A percentile compares a stretch with the other conserved stretches of the same genome.
phyloP scores from a whole-genome alignment of 2,888 invertebrate genomes.

The Drosophila yooni region DNA sequence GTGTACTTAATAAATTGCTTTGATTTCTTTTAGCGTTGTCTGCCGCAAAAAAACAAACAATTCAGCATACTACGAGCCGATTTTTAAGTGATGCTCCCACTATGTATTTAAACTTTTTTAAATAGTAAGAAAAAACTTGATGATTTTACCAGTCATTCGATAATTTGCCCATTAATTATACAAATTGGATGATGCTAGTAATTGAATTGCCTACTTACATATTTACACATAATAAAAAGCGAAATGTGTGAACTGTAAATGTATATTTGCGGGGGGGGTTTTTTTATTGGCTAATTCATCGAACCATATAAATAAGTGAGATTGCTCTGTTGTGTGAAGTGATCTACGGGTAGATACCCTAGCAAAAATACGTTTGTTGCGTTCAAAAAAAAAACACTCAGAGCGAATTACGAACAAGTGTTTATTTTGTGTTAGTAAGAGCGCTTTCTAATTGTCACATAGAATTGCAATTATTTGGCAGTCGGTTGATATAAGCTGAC shows the following conservation, averaged over 20 bases:
- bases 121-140: background rate
- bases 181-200: constrained; percentile 19
- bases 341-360: background rate
- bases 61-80: constrained; percentile 55
- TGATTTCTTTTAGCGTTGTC: constrained; percentile 59
- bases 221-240: constrained; percentile 31
- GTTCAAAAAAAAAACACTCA: background rate
- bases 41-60: constrained; percentile 59
- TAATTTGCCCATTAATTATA: constrained; percentile 45
- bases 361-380: background rate
- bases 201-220: constrained; percentile 11
- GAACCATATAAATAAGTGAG: background rate
- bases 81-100: constrained; percentile 52
- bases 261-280: constrained; percentile 1
- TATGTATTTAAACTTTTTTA: background rate
- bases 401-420: background rate
- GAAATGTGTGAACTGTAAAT: constrained; percentile 27
- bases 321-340: background rate
- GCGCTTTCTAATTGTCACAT: constrained; percentile 14
- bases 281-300: constrained; percentile 19
- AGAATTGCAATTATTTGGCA: background rate
- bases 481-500: background rate
- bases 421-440: constrained; percentile 2
- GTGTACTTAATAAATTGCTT: constrained; percentile 8
- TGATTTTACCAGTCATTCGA: constrained; percentile 25